These are phyloP conservation scores for Apoderus coryli DNA, from an alignment of 2,888 invertebrate genomes.

Conservation along the genomic window DNA sequence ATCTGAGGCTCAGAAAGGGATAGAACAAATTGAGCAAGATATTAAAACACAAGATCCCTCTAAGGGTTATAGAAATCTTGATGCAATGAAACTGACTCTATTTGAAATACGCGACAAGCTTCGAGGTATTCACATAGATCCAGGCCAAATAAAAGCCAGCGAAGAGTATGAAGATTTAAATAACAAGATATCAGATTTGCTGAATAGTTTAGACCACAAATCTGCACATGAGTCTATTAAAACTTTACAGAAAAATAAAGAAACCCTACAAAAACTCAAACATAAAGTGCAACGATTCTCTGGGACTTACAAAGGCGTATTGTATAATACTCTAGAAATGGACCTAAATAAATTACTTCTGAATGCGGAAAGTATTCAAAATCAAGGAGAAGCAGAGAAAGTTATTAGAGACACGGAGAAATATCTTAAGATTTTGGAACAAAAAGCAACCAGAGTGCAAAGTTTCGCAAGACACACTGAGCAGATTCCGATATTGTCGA, in stretches of 20 bases:
- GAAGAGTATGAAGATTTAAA: constrained; percentile 17
- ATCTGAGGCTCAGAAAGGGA: constrained; percentile 12
- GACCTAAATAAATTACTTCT: constrained; percentile 18
- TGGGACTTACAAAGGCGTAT: constrained; percentile 20
- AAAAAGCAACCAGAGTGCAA: constrained; percentile 18
- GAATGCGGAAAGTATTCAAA: constrained; percentile 15
- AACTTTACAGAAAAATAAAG: too few species aligned
- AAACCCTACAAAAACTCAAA: constrained; percentile 16
- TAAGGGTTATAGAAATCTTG: constrained; percentile 14
- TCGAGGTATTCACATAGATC: constrained; percentile 12
- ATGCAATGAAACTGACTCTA: constrained; percentile 13
- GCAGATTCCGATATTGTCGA: constrained; percentile 4
- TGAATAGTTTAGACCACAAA: constrained; percentile 15
- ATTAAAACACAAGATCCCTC: constrained; percentile 14
- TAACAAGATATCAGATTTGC: constrained; percentile 13
- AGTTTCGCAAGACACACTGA: constrained; percentile 14
- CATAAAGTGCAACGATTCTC: constrained; percentile 20
- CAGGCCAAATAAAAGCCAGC: constrained; percentile 10
- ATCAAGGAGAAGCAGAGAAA: constrained; percentile 14
- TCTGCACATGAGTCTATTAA: constrained; percentile 8
- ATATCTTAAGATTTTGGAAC: constrained; percentile 21
- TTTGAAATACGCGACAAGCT: constrained; percentile 10
- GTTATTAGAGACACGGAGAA: constrained; percentile 18
- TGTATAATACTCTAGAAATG: constrained; percentile 21
- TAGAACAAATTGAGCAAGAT: constrained; percentile 12